phyloP scores from a whole-genome alignment of 2,797 vertebrate genomes.

The Vultur gryphus region DNA sequence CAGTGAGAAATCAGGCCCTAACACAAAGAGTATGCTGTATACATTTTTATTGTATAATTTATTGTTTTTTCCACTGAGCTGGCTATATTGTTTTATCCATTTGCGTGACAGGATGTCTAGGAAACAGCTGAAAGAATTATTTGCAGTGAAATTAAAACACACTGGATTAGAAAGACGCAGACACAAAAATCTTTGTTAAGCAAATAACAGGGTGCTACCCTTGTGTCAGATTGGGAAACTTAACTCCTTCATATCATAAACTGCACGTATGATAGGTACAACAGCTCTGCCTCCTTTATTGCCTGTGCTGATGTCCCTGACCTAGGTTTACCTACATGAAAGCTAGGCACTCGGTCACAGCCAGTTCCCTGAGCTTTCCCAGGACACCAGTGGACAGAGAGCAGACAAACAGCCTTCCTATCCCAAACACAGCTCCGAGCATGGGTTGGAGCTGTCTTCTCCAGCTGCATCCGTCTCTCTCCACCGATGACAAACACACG shows the following conservation, averaged over 20 bases:
- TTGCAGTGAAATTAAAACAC: slow-evolving; percentile 68
- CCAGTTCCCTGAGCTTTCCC: not conserved
- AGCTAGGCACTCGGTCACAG: not conserved
- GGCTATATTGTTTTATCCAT: slow-evolving; percentile 69
- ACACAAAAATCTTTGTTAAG: slow-evolving; percentile 60
- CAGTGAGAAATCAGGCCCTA: not conserved
- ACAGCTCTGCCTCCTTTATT: not conserved
- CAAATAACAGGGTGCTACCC: slow-evolving; percentile 59
- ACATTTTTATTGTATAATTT: slow-evolving; percentile 50
- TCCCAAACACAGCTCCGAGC: not conserved
- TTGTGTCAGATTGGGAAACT: slow-evolving; percentile 27
- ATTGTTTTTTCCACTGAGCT: slow-evolving; percentile 62
- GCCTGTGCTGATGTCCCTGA: not conserved
- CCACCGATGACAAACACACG: not conserved
- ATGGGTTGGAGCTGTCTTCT: not conserved
- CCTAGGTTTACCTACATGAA: not conserved
- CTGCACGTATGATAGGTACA: not conserved
- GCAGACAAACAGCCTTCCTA: not conserved
- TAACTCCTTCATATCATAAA: slow-evolving; percentile 42
- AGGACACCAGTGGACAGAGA: not conserved
- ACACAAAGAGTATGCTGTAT: slow-evolving; percentile 34
- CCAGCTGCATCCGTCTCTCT: not conserved
- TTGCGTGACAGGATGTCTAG: slow-evolving; percentile 70
- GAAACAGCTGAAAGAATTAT: slow-evolving; percentile 73
- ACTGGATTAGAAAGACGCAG: slow-evolving; percentile 43